These are phyloP conservation scores for Meiosimyza platycephala DNA, from an alignment of 2,888 invertebrate genomes.

Conservation along the genomic window DNA sequence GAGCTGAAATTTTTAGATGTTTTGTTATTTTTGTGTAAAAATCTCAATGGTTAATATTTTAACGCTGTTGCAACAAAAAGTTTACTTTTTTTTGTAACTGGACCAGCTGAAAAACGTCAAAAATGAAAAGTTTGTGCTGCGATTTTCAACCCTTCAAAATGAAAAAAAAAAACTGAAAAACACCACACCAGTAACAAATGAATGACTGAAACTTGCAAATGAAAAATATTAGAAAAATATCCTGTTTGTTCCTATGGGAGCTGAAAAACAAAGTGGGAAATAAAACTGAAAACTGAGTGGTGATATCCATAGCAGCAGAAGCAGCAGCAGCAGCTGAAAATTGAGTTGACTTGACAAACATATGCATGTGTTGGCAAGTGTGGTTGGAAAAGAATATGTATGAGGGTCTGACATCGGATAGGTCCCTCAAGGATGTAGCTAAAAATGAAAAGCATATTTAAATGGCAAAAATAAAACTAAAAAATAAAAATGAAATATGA, in stretches of 20 bases:
- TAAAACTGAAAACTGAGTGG: too few species aligned
- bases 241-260: slow-evolving; percentile 28
- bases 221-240: slow-evolving; percentile 41
- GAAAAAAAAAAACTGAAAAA: slow-evolving; percentile 32
- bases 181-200: neutral
- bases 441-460: too few species aligned
- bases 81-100: slow-evolving; percentile 28
- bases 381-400: too few species aligned
- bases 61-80: slow-evolving; percentile 38
- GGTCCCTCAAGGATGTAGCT: too few species aligned
- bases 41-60: too few species aligned
- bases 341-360: slow-evolving; percentile 10
- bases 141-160: slow-evolving; percentile 35
- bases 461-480: too few species aligned
- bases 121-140: slow-evolving; percentile 44
- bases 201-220: slow-evolving; percentile 29
- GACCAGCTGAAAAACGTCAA: slow-evolving; percentile 47
- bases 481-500: too few species aligned
- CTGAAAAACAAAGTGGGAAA: slow-evolving; percentile 9
- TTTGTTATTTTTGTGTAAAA: too few species aligned
- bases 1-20: too few species aligned
- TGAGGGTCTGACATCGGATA: too few species aligned
- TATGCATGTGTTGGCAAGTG: too few species aligned
- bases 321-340: slow-evolving; percentile 12
- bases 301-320: slow-evolving; percentile 10